Percentiles rank a stretch among this genome's conserved stretches.
These are phyloP conservation scores for Holcopasites calliopsidis DNA, from an alignment of 1,140 invertebrate genomes.

Conservation along the genomic window DNA sequence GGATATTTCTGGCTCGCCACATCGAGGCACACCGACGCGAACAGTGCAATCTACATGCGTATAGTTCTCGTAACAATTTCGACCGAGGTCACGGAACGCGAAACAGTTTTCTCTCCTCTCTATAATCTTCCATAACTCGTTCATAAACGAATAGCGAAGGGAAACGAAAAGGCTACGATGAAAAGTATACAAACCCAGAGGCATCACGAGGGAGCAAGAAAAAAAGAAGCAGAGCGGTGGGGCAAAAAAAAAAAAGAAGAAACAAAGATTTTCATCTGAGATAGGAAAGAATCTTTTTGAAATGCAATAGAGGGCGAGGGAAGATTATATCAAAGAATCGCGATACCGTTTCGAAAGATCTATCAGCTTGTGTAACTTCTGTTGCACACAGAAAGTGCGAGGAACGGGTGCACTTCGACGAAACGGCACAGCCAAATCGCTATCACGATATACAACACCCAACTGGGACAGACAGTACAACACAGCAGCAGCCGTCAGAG, in stretches of 20 bases:
- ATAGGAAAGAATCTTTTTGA: too few species aligned
- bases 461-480: conserved; percentile 33
- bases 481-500: conserved; percentile 44
- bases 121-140: neutral
- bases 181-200: neutral
- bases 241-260: neutral
- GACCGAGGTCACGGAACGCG: neutral
- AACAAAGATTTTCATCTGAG: neutral
- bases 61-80: neutral
- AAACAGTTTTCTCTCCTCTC: conserved; percentile 6
- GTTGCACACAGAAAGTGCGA: conserved; percentile 22
- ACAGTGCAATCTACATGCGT: conserved; percentile 11
- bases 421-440: conserved; percentile 36
- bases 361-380: neutral
- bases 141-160: too few species aligned
- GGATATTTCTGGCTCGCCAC: neutral
- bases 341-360: neutral
- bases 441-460: conserved; percentile 18
- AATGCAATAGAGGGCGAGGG: neutral
- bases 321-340: too few species aligned
- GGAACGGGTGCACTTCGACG: conserved; percentile 41
- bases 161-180: neutral
- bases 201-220: too few species aligned
- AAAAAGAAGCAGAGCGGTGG: neutral
- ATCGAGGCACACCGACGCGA: conserved; percentile 3